Evolutionary conservation across 2,888 invertebrate genomes (phyloP), one percentile per base, ranked within the genome.

Genomic region (Shargacucullia verbasci): DNA sequence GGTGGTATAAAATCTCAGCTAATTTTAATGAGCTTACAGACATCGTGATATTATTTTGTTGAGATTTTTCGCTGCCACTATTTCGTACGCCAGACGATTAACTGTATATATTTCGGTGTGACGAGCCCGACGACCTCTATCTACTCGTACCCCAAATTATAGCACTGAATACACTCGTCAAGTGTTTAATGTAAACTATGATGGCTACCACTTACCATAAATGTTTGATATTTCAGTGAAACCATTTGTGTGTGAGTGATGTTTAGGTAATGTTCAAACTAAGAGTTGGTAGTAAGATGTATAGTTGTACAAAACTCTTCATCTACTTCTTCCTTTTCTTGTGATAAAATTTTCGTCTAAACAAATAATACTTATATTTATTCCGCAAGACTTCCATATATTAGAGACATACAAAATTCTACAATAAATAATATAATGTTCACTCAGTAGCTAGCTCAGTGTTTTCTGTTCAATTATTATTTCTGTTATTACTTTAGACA

Each of bases 1-100:
- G 73, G 55, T 65, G 66, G 54, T 67, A 59, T 67, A 78, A 60
- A 44, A 39, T 55, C 55, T 59, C 57, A 64, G 55, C 59, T 70
- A 72, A 72, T 55, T 73, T 59, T 62, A 60, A 66, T 63, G 60
- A 64, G 57, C 52, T 48, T 34, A 59, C 44, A 57, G 38, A 43
- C 45, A 67, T 48, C 20, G 53, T 20, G 35, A 34, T 49, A 37
- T 54, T 8, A 59, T 59, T 54, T 46, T 14, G 46, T 58, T 49
- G 46, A 65, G 41, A 14, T 39, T 65, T 65, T 34, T 11, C 34
- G 41, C 38, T 41, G 11, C n/a, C 11, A 56, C 47, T 60, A 52
- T 50, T 34, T 48, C 37, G 48, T 27, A 60, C 13, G 48, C 34
- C 5, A 34, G 12, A 20, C 41, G 55, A 65, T 61, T 59, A 61